Evolutionary conservation across 2,797 vertebrate genomes (phyloP).

Genomic region (Hoplostethus mediterraneus): DNA sequence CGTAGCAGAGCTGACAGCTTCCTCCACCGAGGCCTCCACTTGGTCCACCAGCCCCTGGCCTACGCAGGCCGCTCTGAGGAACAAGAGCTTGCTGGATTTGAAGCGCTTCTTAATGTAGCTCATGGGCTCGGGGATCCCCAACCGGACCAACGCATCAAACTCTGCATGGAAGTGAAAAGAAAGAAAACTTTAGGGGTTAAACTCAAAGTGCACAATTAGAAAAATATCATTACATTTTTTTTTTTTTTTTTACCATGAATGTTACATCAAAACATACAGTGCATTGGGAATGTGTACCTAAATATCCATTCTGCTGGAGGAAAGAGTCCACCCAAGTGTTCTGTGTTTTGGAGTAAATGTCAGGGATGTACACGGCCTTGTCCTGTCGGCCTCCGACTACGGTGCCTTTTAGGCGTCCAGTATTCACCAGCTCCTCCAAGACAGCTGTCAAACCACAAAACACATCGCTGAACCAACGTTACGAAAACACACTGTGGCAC

Average conservation of each 20-base stretch:
- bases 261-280: too few relatives aligned
- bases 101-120: constrained; percentile 94
- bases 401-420: constrained; percentile 90
- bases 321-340: constrained; percentile 96
- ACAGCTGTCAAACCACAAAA: constrained; percentile 81
- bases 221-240: background rate
- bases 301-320: constrained; percentile 95
- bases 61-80: constrained; percentile 91
- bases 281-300: constrained; percentile 83
- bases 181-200: background rate
- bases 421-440: constrained; percentile 92
- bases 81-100: constrained; percentile 89
- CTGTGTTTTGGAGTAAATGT: constrained; percentile 95
- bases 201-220: background rate
- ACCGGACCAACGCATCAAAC: constrained; percentile 91
- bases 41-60: constrained; percentile 92
- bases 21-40: constrained; percentile 95
- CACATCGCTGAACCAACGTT: background rate
- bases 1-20: constrained; percentile 91
- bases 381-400: constrained; percentile 95
- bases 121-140: constrained; percentile 94
- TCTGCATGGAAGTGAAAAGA: constrained; percentile 77
- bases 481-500: background rate
- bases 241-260: too few relatives aligned
- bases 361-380: constrained; percentile 94